phyloP scores from a whole-genome alignment of 2,113 vertebrate genomes.

The Anolis sagrei region DNA sequence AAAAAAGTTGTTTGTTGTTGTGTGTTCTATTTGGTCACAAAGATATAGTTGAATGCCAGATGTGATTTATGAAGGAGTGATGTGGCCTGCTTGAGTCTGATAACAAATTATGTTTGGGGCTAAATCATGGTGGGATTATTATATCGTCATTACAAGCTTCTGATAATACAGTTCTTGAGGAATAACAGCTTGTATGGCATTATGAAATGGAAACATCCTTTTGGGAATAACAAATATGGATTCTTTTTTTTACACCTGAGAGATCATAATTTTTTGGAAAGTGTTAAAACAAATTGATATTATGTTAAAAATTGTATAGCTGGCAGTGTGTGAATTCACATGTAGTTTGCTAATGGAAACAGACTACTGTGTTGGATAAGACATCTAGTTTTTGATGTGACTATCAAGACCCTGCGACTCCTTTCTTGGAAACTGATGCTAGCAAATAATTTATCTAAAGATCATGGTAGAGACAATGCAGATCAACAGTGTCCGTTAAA shows the following conservation, averaged over 20 bases:
- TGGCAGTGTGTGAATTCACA: conserved; percentile 1
- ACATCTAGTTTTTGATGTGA: not conserved
- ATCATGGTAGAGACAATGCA: not conserved
- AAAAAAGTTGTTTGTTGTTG: not conserved
- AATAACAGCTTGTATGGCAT: not conserved
- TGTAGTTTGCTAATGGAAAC: not conserved
- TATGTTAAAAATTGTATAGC: conserved; percentile 5
- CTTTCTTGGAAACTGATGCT: not conserved
- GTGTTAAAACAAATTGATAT: conserved; percentile 1
- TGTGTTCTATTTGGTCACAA: not conserved
- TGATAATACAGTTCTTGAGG: not conserved
- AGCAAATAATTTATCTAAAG: conserved; percentile 1
- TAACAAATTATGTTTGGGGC: not conserved
- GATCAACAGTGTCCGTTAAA: not conserved
- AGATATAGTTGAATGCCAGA: not conserved
- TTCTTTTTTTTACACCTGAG: conserved; percentile 25
- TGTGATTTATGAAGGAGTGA: not conserved
- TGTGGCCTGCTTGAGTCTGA: not conserved
- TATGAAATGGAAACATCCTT: not conserved
- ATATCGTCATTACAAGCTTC: conserved; percentile 16
- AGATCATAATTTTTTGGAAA: conserved; percentile 30
- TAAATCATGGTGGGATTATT: not conserved
- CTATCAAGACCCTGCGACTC: not conserved
- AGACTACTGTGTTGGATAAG: not conserved
- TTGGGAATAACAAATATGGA: not conserved